Evolutionary conservation across 2,797 vertebrate genomes (phyloP).

Genomic region (Squalus acanthias): DNA sequence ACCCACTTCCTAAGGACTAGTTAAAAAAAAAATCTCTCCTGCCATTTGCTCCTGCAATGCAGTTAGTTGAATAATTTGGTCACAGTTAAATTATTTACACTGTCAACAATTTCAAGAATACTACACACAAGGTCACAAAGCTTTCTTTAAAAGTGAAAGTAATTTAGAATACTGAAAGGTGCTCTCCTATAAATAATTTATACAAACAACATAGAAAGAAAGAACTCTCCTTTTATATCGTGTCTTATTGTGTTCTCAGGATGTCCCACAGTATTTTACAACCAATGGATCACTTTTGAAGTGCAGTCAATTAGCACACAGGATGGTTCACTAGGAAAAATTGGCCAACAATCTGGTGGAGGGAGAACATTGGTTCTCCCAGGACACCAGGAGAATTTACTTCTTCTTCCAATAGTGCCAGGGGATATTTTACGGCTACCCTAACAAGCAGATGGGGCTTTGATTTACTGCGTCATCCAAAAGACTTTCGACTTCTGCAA

Average conservation of each 20-base stretch:
- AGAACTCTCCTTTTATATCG: not conserved
- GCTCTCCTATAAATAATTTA: not conserved
- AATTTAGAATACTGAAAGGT: not conserved
- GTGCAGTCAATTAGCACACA: not conserved
- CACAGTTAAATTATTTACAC: not conserved
- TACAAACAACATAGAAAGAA: not conserved
- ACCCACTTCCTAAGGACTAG: not conserved
- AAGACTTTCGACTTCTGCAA: not conserved
- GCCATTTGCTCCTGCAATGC: not conserved
- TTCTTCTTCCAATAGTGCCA: not conserved
- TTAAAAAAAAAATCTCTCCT: not conserved
- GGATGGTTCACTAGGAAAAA: not conserved
- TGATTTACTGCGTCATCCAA: not conserved
- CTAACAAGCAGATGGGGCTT: not conserved
- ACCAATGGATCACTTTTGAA: not conserved
- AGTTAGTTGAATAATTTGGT: not conserved
- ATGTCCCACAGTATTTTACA: not conserved
- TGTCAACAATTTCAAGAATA: not conserved
- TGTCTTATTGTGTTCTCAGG: too few species aligned
- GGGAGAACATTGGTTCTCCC: not conserved
- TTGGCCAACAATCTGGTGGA: not conserved
- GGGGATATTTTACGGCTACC: not conserved
- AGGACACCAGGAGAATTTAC: not conserved
- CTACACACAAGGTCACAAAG: not conserved
- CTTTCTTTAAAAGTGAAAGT: not conserved